These are phyloP conservation scores for Silurus meridionalis DNA, from an alignment of 2,113 vertebrate species.

Conservation along the genomic window DNA sequence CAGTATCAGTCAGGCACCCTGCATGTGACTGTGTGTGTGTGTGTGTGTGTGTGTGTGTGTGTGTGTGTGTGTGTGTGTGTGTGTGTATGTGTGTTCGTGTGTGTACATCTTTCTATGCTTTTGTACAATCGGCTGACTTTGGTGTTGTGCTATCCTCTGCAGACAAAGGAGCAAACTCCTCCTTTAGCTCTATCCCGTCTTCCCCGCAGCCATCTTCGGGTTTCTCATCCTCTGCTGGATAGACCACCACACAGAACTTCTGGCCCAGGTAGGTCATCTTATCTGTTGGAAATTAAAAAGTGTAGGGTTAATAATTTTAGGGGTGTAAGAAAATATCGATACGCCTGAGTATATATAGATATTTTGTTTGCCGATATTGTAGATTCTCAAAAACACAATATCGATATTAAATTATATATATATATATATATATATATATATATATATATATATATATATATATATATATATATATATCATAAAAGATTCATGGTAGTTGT, in stretches of 20 bases:
- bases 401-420: no score
- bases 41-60: not conserved
- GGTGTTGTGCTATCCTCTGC: constrained; percentile 58
- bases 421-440: no score
- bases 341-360: no score
- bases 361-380: no score
- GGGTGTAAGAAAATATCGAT: no score
- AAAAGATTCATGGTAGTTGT: no score
- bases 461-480: no score
- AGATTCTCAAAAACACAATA: no score
- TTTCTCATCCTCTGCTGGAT: constrained; percentile 63
- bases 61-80: constrained; percentile 19
- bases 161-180: constrained; percentile 66
- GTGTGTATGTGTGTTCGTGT: not conserved
- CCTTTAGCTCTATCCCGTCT: constrained; percentile 71
- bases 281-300: constrained; percentile 63
- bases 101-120: constrained; percentile 46
- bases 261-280: constrained; percentile 81
- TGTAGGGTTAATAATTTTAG: not conserved
- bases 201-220: constrained; percentile 25
- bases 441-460: no score
- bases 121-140: constrained; percentile 63
- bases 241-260: constrained; percentile 88
- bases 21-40: not conserved
- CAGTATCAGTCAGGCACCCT: constrained; percentile 15